phyloP scores from a whole-genome alignment of 1,140 invertebrate genomes.

The Dendrolimus kikuchii region DNA sequence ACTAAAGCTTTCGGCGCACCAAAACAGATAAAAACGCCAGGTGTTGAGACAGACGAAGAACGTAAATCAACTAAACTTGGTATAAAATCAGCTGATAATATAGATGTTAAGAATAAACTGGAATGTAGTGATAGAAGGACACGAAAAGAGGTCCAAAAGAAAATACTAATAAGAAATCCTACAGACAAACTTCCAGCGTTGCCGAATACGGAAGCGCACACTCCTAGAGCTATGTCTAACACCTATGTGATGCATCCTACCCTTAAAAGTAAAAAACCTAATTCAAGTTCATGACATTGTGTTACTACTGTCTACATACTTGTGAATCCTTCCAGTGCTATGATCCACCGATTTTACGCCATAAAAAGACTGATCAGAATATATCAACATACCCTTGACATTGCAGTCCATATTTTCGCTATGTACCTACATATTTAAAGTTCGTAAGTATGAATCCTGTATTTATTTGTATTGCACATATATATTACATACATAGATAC shows the following conservation, averaged over 20 bases:
- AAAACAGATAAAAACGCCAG: slow-evolving; percentile 72
- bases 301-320: slow-evolving; percentile 18
- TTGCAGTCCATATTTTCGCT: too few species aligned
- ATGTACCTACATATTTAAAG: too few species aligned
- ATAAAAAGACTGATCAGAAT: slow-evolving; percentile 46
- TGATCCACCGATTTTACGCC: slow-evolving; percentile 36
- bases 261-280: slow-evolving; percentile 54
- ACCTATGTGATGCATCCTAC: slow-evolving; percentile 65
- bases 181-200: slow-evolving; percentile 61
- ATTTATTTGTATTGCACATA: too few species aligned
- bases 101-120: slow-evolving; percentile 60
- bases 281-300: slow-evolving; percentile 53
- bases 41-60: slow-evolving; percentile 63
- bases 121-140: slow-evolving; percentile 42
- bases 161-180: slow-evolving; percentile 55
- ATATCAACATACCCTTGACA: too few species aligned
- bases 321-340: slow-evolving; percentile 68
- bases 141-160: slow-evolving; percentile 45
- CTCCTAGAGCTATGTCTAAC: slow-evolving; percentile 61
- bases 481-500: too few species aligned
- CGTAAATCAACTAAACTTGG: slow-evolving; percentile 48
- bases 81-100: slow-evolving; percentile 56
- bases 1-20: slow-evolving; percentile 87
- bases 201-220: slow-evolving; percentile 55
- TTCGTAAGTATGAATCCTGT: too few species aligned